Evolutionary conservation across 2,888 invertebrate species (phyloP).

Genomic region (Margaritifera margaritifera): DNA sequence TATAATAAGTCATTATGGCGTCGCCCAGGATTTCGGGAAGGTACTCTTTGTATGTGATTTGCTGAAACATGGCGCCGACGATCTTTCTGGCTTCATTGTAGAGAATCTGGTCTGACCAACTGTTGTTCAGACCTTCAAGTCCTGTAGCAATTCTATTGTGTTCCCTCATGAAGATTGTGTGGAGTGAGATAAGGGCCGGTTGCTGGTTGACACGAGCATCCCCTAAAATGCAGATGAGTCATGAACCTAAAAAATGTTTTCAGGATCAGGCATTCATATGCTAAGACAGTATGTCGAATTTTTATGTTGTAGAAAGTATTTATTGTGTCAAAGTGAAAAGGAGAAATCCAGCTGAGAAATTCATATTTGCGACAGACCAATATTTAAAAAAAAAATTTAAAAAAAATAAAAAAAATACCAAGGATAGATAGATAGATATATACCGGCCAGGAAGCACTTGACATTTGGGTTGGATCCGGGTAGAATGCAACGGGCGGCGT

Average conservation of each 20-base stretch:
- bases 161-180: conserved; percentile 81
- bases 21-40: conserved; percentile 3
- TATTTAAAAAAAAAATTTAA: no score
- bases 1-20: neutral
- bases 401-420: no score
- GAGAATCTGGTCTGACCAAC: conserved; percentile 1
- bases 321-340: no score
- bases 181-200: conserved; percentile 88
- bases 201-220: conserved; percentile 91
- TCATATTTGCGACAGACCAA: no score
- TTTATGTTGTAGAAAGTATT: no score
- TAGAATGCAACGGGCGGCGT: conserved; percentile 7
- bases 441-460: conserved; percentile 23
- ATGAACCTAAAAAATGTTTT: no score
- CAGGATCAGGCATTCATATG: no score
- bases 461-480: conserved; percentile 7
- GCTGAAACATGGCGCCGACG: conserved; percentile 7
- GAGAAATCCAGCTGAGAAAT: no score
- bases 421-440: neutral
- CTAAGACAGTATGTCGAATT: no score
- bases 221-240: conserved; percentile 74
- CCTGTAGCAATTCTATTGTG: conserved; percentile 89
- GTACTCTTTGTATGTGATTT: conserved; percentile 68
- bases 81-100: conserved; percentile 6
- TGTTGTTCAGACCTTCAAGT: conserved; percentile 78